Conservation (phyloP, 2,113 vertebrate genomes). For the Oophaga pumilio region DNA sequence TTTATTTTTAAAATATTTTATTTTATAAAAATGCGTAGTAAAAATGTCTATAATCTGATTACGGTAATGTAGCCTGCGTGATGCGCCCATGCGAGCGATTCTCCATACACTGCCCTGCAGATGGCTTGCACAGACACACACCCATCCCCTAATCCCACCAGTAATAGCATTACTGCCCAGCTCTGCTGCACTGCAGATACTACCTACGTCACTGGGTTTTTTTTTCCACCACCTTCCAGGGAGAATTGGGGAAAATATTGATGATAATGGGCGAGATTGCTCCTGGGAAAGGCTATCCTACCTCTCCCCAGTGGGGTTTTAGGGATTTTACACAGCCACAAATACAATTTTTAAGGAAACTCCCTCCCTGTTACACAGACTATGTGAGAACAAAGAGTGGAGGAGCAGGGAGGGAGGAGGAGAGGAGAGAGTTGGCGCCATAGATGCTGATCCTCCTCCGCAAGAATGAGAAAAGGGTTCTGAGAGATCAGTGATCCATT, state of each 20-base stretch:
- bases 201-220: not conserved
- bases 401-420: constrained; percentile 17
- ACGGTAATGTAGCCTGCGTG: not conserved
- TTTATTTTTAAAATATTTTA: not conserved
- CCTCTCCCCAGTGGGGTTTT: not conserved
- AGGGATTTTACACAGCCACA: constrained; percentile 6
- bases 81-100: not conserved
- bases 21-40: not conserved
- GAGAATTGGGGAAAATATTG: constrained; percentile 1
- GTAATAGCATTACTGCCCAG: constrained; percentile 44
- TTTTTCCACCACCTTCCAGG: not conserved
- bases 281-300: not conserved
- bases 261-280: not conserved
- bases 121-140: not conserved
- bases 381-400: constrained; percentile 39
- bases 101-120: not conserved
- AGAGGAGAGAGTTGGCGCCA: constrained; percentile 28
- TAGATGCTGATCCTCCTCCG: not conserved
- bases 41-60: not conserved
- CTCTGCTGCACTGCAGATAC: constrained; percentile 52
- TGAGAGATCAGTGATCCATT: not conserved
- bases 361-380: constrained; percentile 1
- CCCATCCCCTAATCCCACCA: constrained; percentile 43
- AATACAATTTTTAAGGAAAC: not conserved
- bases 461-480: not conserved